Evolutionary conservation across 2,888 invertebrate genomes (phyloP).

Genomic region (Lasioglossum lativentre): DNA sequence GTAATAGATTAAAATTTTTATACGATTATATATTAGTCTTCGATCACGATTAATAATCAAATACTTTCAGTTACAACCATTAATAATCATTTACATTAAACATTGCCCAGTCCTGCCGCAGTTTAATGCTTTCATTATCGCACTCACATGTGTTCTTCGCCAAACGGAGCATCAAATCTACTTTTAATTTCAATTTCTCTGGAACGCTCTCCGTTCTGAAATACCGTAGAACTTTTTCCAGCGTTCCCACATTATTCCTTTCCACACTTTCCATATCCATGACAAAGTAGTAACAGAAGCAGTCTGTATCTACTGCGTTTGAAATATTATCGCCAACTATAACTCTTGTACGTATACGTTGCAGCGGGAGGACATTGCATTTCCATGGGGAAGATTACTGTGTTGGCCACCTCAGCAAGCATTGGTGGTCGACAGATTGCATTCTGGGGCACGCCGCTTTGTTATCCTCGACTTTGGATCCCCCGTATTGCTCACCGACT

Average conservation of each 20-base stretch:
- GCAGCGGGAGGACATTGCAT: constrained; percentile 83
- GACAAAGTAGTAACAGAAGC: constrained; percentile 33
- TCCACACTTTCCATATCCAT: constrained; percentile 10
- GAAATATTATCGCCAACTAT: not conserved
- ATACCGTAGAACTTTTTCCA: constrained; percentile 25
- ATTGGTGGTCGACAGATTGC: constrained; percentile 96
- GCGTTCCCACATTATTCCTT: constrained; percentile 18
- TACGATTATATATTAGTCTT: not conserved
- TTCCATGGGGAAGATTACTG: constrained; percentile 92
- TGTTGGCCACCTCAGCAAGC: constrained; percentile 93
- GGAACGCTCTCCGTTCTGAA: not conserved
- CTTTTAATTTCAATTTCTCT: constrained; percentile 14
- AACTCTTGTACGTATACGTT: constrained; percentile 37
- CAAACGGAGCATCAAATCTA: not conserved
- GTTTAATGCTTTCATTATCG: constrained; percentile 43
- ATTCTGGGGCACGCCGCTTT: constrained; percentile 96
- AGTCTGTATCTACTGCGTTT: not conserved
- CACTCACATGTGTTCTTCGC: not conserved
- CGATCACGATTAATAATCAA: not conserved
- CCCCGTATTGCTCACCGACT: constrained; percentile 93
- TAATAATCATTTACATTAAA: not conserved
- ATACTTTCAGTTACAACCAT: not conserved
- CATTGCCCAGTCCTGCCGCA: not conserved
- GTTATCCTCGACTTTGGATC: constrained; percentile 97
- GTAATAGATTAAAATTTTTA: not conserved